These are phyloP conservation scores for Megaceryle maxima DNA, from an alignment of 2,113 vertebrate species.

Conservation along the genomic window DNA sequence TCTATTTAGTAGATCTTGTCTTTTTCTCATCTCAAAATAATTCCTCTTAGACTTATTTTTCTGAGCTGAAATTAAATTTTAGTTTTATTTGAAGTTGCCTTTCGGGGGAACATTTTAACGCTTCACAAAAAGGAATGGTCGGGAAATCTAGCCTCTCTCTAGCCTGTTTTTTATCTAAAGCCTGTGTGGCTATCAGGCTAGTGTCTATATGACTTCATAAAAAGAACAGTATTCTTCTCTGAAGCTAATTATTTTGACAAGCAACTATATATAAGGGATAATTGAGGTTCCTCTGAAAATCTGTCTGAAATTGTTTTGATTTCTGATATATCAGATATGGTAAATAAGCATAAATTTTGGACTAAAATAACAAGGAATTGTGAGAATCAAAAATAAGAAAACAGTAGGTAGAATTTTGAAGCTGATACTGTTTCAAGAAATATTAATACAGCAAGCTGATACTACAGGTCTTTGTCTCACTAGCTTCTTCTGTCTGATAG, in stretches of 20 bases:
- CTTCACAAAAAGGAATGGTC: neutral
- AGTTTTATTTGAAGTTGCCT: neutral
- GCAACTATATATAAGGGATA: neutral
- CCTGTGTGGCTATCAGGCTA: neutral
- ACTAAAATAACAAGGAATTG: neutral
- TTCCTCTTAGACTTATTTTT: neutral
- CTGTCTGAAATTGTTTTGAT: neutral
- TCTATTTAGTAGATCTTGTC: neutral
- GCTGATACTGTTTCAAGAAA: neutral
- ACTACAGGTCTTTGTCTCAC: neutral
- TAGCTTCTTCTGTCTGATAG: neutral
- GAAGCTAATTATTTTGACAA: neutral
- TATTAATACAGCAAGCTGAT: neutral
- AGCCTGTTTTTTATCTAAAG: neutral
- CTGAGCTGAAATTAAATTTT: neutral
- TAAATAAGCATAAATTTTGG: neutral
- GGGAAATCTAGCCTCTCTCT: neutral
- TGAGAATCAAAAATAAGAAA: neutral
- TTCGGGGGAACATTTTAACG: neutral
- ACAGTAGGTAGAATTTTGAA: neutral
- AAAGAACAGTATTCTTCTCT: neutral
- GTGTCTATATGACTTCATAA: neutral
- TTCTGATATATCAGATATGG: neutral
- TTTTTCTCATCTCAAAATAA: neutral
- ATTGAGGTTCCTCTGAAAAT: neutral